phyloP scores from a whole-genome alignment of 35 echinoderm and acorn worm genomes.

The Acanthaster planci region DNA sequence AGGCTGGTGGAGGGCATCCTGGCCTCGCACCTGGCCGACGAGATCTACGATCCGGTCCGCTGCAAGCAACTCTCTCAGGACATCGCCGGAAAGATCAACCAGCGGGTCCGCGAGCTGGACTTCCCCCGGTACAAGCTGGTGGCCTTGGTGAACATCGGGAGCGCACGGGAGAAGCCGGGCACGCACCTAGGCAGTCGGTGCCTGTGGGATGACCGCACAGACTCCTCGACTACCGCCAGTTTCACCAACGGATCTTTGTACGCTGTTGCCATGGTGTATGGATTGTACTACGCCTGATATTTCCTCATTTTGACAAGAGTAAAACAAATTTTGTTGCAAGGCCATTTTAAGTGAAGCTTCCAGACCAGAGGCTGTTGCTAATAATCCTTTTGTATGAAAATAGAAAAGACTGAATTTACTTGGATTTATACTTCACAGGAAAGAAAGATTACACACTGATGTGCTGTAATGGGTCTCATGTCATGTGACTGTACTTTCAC shows the following conservation, averaged over 20 bases:
- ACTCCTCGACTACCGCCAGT: constrained; percentile 62
- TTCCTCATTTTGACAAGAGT: too few relatives aligned
- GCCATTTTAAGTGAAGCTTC: too few relatives aligned
- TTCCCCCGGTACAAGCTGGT: constrained; percentile 80
- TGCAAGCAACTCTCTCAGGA: constrained; percentile 64
- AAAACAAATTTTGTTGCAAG: too few relatives aligned
- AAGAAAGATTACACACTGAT: too few relatives aligned
- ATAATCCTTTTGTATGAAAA: too few relatives aligned
- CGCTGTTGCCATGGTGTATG: constrained; percentile 84
- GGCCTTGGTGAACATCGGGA: constrained; percentile 77
- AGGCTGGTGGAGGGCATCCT: constrained; percentile 40
- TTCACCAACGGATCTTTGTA: constrained; percentile 74
- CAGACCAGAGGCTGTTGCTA: too few relatives aligned
- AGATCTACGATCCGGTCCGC: constrained; percentile 60
- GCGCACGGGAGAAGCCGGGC: constrained; percentile 66
- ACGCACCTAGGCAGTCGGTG: constrained; percentile 79
- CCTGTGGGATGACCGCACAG: constrained; percentile 75
- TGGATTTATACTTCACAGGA: too few relatives aligned
- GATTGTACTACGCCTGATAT: constrained; percentile 63
- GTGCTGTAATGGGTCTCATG: too few relatives aligned
- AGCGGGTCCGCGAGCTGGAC: constrained; percentile 51
- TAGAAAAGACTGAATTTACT: too few relatives aligned
- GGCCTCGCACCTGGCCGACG: constrained; percentile 28
- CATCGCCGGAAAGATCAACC: constrained; percentile 60
- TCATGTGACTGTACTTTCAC: too few relatives aligned